These are phyloP conservation scores for Vespertilio murinus DNA, from an alignment of 2,797 vertebrate genomes.

Conservation along the genomic window DNA sequence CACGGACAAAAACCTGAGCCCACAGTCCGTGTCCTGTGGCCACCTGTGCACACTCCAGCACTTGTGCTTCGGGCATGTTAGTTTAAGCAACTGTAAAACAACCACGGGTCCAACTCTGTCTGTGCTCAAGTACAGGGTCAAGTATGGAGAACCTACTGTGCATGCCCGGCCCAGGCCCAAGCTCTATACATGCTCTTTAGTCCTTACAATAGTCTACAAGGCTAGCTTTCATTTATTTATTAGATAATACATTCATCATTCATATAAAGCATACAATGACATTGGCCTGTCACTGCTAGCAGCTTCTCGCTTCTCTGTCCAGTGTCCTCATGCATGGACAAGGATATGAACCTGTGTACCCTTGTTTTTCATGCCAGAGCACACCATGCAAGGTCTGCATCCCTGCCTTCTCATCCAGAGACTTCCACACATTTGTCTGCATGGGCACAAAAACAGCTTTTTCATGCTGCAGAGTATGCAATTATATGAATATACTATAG, in stretches of 20 bases:
- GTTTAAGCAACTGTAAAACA: background rate
- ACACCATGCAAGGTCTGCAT: background rate
- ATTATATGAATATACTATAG: fast-evolving
- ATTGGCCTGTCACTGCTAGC: background rate
- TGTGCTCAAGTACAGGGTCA: fast-evolving
- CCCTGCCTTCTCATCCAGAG: background rate
- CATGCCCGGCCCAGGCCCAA: background rate
- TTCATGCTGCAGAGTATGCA: background rate
- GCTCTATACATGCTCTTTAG: background rate
- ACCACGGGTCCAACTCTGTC: background rate
- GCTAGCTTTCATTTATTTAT: fast-evolving
- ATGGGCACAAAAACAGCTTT: fast-evolving
- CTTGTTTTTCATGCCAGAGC: no score
- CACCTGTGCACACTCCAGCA: background rate
- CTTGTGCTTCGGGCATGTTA: background rate
- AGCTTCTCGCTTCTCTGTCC: background rate
- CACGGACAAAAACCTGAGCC: fast-evolving
- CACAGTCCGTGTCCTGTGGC: fast-evolving
- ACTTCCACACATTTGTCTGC: fast-evolving
- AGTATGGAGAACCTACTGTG: background rate
- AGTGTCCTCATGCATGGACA: fast-evolving
- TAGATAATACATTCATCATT: fast-evolving
- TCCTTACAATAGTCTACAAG: fast-evolving
- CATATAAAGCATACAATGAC: fast-evolving
- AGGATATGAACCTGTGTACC: fast-evolving